A percentile compares a stretch with the other conserved stretches of the same genome.
Evolutionary conservation across 2,888 invertebrate species (phyloP).

Genomic region (Ceramica pisi): DNA sequence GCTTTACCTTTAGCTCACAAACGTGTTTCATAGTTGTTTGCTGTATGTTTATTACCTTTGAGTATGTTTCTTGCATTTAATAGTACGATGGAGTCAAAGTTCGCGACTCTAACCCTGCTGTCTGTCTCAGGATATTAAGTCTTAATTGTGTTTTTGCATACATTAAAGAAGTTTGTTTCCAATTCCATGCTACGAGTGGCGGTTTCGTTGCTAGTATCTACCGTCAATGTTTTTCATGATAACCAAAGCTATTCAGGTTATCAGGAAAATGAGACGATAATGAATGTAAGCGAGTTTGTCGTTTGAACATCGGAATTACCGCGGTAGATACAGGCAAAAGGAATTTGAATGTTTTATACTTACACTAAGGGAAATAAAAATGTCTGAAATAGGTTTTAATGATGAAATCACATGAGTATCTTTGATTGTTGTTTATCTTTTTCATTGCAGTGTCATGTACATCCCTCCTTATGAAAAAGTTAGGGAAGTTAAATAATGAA

Average conservation of each 20-base stretch:
- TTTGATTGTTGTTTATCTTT: not conserved
- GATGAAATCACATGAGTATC: not conserved
- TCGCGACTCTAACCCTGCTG: conserved; percentile 42
- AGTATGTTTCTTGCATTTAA: conserved; percentile 43
- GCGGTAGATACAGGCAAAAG: conserved; percentile 15
- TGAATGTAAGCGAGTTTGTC: conserved; percentile 25
- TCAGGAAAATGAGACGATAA: conserved; percentile 66
- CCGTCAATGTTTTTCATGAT: conserved; percentile 56
- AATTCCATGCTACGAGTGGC: not conserved
- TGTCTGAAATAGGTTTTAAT: not conserved
- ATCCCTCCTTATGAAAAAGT: too few species aligned
- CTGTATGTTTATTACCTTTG: conserved; percentile 15
- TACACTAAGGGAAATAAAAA: conserved; percentile 13
- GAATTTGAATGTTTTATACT: conserved; percentile 9
- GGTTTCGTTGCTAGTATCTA: conserved; percentile 6
- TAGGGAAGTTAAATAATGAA: too few species aligned
- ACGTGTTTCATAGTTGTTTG: conserved; percentile 33
- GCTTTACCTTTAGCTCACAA: conserved; percentile 32
- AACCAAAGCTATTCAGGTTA: conserved; percentile 70
- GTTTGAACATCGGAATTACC: conserved; percentile 38
- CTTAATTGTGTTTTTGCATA: conserved; percentile 43
- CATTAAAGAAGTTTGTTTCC: conserved; percentile 23
- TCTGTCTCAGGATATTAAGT: conserved; percentile 29
- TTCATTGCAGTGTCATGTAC: not conserved
- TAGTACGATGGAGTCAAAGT: conserved; percentile 41